Evolutionary conservation across 1,140 invertebrate species (phyloP).

Genomic region (Drosophila lacteicornis): DNA sequence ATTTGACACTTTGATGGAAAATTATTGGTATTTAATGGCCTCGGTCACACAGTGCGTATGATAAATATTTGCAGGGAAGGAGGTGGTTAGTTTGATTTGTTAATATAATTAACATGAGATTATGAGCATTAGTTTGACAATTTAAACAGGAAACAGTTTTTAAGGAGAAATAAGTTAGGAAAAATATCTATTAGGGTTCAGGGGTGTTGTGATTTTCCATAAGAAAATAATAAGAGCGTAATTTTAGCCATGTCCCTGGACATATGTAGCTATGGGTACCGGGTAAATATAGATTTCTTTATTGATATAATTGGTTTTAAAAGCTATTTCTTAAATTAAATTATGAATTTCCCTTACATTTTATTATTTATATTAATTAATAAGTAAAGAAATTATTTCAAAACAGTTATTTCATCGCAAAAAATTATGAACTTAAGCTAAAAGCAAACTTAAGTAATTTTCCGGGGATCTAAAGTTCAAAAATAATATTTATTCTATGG

Average conservation of each 20-base stretch:
- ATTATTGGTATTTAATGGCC: conserved; percentile 9
- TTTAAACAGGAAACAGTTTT: background rate
- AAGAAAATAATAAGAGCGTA: too few species aligned
- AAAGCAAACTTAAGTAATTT: too few species aligned
- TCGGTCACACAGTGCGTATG: background rate
- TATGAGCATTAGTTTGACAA: background rate
- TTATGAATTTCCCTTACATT: too few species aligned
- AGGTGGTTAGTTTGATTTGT: background rate
- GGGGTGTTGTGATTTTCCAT: too few species aligned
- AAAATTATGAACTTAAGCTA: too few species aligned
- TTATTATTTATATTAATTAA: too few species aligned
- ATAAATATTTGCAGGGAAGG: background rate
- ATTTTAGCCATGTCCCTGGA: too few species aligned
- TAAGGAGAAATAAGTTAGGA: background rate
- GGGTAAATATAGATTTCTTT: too few species aligned
- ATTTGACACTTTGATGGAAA: conserved; percentile 8
- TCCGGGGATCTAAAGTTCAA: rapidly evolving
- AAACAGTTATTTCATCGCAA: too few species aligned
- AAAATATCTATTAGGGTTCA: background rate
- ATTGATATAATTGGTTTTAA: too few species aligned
- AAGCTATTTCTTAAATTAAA: background rate
- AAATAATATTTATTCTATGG: background rate
- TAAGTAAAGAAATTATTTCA: too few species aligned
- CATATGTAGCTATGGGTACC: too few species aligned
- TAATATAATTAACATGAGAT: background rate